Evolutionary conservation across 2,113 vertebrate genomes (phyloP), one percentile per base, ranked within the genome.

Genomic region (Proterorhinus semilunaris): DNA sequence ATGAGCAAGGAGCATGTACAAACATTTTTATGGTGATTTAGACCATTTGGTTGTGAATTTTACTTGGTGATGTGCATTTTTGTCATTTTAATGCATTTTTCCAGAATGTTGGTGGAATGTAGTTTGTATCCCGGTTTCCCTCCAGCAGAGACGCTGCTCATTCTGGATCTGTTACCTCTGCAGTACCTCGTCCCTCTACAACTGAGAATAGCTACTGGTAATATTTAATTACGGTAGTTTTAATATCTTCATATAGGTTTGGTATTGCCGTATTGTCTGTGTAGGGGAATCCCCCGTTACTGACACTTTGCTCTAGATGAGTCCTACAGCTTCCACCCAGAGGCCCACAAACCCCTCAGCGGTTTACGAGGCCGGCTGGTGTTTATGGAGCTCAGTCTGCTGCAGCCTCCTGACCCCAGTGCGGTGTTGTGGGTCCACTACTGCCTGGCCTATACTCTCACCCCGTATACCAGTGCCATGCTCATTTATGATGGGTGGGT

Each of bases 401-500:
- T 76, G 72, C 71, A 78, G 6, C 70, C 81, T 1, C 72, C 81
- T 0, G 68, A 80, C 12, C 70, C 79, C 0, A 47, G 13, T 59
- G 27, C 82, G 73, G 61, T 80, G 69, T 82, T 89, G 71, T 75
- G 87, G 69, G 84, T 90, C 45, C 82, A 90, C 65, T 90, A 85
- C 70, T 91, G 90, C 74, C 27, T 88, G 69, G 89, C 85, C 36
- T 85, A 82, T 78, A 72, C 78, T 9, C 66, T 45, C 0, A 27
- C 70, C 6, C 84, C 87, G 0, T n/a, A 70, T 3, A 8, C 49
- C 71, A 72, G 61, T 67, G 84, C 84, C 81, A 73, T 80, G 59
- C 76, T 69, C 5, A 62, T 89, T 45, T 85, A 90, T 10, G 78
- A 89, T 9, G 65, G 89, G 90, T 91, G 55, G n/a, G 88, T 74